Evolutionary conservation across 2,888 invertebrate species (phyloP).

Genomic region (Lamellibrachia columna): DNA sequence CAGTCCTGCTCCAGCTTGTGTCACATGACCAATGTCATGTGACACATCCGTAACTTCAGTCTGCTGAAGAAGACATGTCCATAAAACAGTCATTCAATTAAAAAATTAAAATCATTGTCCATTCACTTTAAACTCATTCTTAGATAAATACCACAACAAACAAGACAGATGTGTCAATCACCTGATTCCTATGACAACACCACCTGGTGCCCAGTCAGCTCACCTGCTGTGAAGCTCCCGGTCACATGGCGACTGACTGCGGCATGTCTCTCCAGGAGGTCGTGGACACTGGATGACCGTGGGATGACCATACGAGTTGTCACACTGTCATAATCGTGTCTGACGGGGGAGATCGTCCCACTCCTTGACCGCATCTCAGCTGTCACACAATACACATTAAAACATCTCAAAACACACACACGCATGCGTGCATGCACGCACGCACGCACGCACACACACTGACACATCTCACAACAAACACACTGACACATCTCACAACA

Average conservation of each 20-base stretch:
- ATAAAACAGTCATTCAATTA: no score
- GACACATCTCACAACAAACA: no score
- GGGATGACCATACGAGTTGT: slow-evolving; percentile 39
- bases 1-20: no score
- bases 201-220: neutral
- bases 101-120: no score
- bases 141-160: no score
- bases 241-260: neutral
- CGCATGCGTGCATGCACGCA: neutral
- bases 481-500: neutral
- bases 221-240: neutral
- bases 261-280: slow-evolving; percentile 33
- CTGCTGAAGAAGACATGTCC: no score
- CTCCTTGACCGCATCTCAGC: slow-evolving; percentile 49
- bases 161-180: no score
- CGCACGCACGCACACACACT: neutral
- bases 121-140: no score
- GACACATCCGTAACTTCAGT: no score
- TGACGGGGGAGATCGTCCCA: slow-evolving; percentile 55
- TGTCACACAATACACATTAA: slow-evolving; percentile 19
- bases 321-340: slow-evolving; percentile 44
- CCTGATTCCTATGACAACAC: no score
- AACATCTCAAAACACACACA: neutral
- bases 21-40: no score
- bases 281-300: slow-evolving; percentile 39